Conservation (phyloP, 1,140 invertebrate species). For the Lerema accius region DNA sequence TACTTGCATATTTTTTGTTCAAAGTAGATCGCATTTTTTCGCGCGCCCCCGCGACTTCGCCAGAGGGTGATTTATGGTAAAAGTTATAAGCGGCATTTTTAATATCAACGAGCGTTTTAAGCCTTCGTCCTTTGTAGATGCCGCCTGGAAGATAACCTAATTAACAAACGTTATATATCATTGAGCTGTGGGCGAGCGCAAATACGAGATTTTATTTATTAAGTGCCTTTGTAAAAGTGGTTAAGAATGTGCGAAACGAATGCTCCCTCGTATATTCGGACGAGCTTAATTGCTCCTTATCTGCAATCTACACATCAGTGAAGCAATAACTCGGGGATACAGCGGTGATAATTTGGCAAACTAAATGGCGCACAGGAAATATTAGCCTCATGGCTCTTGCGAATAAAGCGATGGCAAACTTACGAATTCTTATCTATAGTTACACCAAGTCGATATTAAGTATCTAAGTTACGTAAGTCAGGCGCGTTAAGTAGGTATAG, state of each 20-base stretch:
- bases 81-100: constrained; percentile 78
- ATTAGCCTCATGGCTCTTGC: background rate
- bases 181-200: constrained; percentile 61
- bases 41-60: constrained; percentile 65
- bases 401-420: constrained; percentile 2
- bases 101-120: constrained; percentile 80
- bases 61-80: constrained; percentile 80
- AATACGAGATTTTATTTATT: constrained; percentile 73
- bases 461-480: too few species aligned
- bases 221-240: constrained; percentile 49
- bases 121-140: constrained; percentile 70
- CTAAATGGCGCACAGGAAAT: constrained; percentile 9
- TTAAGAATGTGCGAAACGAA: constrained; percentile 45
- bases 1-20: constrained; percentile 82
- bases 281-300: constrained; percentile 66
- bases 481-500: too few species aligned
- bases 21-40: constrained; percentile 67
- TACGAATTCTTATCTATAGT: too few species aligned
- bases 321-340: constrained; percentile 50
- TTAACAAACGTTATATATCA: constrained; percentile 80
- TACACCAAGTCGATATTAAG: too few species aligned
- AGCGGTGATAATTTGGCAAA: constrained; percentile 35
- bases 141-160: constrained; percentile 78
- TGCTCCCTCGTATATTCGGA: constrained; percentile 47
- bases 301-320: constrained; percentile 54